Evolutionary conservation across 2,113 vertebrate species (phyloP), one percentile per base, ranked within the genome.

Genomic region (Nothobranchius furzeri): DNA sequence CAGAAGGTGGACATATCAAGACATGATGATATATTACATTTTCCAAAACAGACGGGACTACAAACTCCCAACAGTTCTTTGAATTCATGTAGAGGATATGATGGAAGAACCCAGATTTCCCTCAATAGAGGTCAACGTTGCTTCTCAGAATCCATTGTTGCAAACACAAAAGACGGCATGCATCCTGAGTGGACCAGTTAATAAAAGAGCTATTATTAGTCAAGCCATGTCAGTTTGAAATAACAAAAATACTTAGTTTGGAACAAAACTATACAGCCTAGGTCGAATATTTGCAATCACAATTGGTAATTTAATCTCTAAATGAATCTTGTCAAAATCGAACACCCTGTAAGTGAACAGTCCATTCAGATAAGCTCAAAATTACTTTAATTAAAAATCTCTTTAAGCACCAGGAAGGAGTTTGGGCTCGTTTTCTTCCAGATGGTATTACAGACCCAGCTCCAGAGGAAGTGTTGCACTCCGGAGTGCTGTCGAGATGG

Each of bases 381-480:
- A 70, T 43, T 25, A 35, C 25, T 2, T 51, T 37, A 35, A 62
- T 45, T 66, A 12, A 10, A 37, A 42, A n/a, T 24, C 40, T 3
- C n/a, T 48, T 4, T 8, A 53, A 9, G 30, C n/a, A 49, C 0
- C 53, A 49, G 47, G 8, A 30, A 46, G n/a, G 24, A 25, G 25
- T 25, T 17, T 69, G 13, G 17, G 50, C 10, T 49, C 24, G 25
- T 35, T 51, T 58, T 57, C 54, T 55, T 4, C 20, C 20, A 55
- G 74, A 60, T 77, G 45, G 47, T 76, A 73, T 68, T 37, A 58
- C 3, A 45, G 66, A 62, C 20, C 11, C 10, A 2, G 3, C 52
- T 72, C 45, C 42, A 59, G 35, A 43, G 35, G 35, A 69, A 53
- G 14, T 1, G 2, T 40, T 54, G 30, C 8, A 2, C 57, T 25